A percentile compares a stretch with the other conserved stretches of the same genome.
These are phyloP conservation scores for Herpetotheres cachinnans DNA, from an alignment of 2,113 vertebrate species.

Conservation along the genomic window DNA sequence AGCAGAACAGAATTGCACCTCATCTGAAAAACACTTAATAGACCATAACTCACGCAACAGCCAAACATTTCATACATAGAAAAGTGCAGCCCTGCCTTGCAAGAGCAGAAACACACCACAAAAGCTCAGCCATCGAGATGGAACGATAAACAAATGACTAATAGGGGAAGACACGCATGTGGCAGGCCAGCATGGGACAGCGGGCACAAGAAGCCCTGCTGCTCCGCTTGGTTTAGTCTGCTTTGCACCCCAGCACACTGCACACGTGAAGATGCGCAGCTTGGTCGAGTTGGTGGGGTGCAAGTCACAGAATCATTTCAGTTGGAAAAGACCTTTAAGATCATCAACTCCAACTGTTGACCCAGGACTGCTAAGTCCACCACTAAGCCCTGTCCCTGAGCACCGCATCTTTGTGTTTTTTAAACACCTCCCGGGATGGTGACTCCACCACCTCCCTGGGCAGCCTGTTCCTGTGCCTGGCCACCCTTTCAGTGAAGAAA, in stretches of 20 bases:
- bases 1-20: not conserved
- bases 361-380: too few relatives aligned
- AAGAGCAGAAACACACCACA: not conserved
- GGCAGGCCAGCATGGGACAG: not conserved
- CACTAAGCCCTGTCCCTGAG: too few relatives aligned
- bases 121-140: not conserved
- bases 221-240: accelerated
- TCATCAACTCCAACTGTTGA: too few relatives aligned
- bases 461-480: too few relatives aligned
- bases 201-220: not conserved
- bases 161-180: accelerated
- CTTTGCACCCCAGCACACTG: accelerated
- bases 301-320: too few relatives aligned
- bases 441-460: too few relatives aligned
- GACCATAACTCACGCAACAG: accelerated
- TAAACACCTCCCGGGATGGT: too few relatives aligned
- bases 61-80: accelerated
- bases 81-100: not conserved
- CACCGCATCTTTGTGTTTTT: too few relatives aligned
- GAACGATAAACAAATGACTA: accelerated
- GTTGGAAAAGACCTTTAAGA: too few relatives aligned
- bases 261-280: not conserved
- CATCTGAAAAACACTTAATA: not conserved
- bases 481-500: too few relatives aligned
- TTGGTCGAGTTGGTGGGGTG: too few relatives aligned